These are phyloP conservation scores for Oryzias woworae DNA, from an alignment of 2,113 vertebrate species.

Conservation along the genomic window DNA sequence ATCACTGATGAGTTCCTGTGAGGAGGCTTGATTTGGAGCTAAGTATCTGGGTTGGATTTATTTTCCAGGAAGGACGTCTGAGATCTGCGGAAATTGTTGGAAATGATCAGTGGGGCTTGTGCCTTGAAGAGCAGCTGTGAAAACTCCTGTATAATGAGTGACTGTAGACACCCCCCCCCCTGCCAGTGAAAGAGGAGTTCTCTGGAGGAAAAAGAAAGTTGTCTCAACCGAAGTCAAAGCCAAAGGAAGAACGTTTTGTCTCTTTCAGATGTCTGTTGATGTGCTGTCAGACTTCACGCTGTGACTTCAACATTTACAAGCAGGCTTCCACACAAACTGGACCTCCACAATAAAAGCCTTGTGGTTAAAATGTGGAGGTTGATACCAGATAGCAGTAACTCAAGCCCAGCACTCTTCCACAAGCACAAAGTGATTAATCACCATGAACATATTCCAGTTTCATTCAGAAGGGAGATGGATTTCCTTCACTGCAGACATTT, in stretches of 20 bases:
- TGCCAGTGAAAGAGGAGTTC: not conserved
- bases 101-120: conserved; percentile 24
- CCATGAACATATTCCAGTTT: conserved; percentile 23
- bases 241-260: not conserved
- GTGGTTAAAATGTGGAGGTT: not conserved
- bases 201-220: not conserved
- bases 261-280: too few relatives aligned
- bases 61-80: conserved; percentile 47
- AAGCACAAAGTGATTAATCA: conserved; percentile 28
- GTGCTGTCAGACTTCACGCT: too few relatives aligned
- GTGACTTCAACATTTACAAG: not conserved
- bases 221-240: not conserved
- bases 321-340: not conserved
- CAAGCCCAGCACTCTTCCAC: not conserved
- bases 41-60: conserved; percentile 43
- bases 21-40: conserved; percentile 19
- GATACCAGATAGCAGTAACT: not conserved
- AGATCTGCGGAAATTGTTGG: conserved; percentile 19
- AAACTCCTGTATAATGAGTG: conserved; percentile 11
- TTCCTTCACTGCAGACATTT: conserved; percentile 36
- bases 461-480: conserved; percentile 41
- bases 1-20: not conserved
- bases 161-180: conserved; percentile 4
- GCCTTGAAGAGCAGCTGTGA: conserved; percentile 36
- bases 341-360: not conserved